Evolutionary conservation across 2,113 vertebrate genomes (phyloP), one percentile per base, ranked within the genome.

Genomic region (Hippocampus comes): DNA sequence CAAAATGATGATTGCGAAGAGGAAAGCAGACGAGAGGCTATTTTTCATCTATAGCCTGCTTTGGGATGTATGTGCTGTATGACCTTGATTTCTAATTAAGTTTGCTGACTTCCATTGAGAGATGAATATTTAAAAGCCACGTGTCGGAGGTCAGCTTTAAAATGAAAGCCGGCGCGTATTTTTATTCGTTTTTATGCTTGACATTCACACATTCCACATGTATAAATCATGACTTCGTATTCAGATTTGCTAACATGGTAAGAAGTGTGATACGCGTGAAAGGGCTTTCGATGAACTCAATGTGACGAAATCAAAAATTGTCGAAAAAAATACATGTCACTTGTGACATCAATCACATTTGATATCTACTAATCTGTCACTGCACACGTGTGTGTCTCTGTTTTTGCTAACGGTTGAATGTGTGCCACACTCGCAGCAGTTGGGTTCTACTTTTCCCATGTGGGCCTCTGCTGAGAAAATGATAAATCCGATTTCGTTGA

Each of bases 21-120:
- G 17, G 11, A 60, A 41, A 68, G 9, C 30, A 27, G 48, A 68
- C 41, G 25, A 67, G 41, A 9, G 3, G 56, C 67, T 15, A 67
- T 72, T 74, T 82, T 78, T 34, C 8, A 49, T 64, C 64, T 72
- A 27, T 80, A 43, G 49, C 56, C 53, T 25, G 56, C 38, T 75
- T 78, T 70, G 68, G 72, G 63, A 86, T 77, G 79, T 82, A 80
- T 67, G 30, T 42, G 42, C 63, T 15, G 41, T n/a, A n/a, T 71
- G 68, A 80, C 78, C 78, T 80, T 76, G 68, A 68, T 76, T 70
- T 76, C 60, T 73, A 48, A 79, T 67, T 30, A 69, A 74, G 71
- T 74, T 78, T 27, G 75, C 59, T 15, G 18, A 73, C 49, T 55
- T 59, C 34, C 27, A 68, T 51, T 71, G 57, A 64, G 25, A 34